These are phyloP conservation scores for Phainopepla nitens DNA, from an alignment of 2,113 vertebrate species.

Conservation along the genomic window DNA sequence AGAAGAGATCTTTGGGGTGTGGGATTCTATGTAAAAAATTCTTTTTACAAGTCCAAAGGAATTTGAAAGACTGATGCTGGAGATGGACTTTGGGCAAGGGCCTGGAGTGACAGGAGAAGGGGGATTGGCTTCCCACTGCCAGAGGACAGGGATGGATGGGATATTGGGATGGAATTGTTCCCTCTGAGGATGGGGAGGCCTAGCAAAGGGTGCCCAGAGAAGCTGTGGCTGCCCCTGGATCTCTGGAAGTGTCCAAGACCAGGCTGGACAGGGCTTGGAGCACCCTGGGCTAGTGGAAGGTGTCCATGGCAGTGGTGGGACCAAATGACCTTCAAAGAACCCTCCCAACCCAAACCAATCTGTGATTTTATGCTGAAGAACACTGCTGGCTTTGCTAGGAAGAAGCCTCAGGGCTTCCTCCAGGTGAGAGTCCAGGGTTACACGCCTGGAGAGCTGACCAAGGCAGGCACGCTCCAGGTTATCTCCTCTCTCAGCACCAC, in stretches of 20 bases:
- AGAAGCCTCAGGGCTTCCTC: neutral
- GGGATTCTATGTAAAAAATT: neutral
- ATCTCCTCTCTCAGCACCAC: neutral
- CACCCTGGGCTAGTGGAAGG: accelerated
- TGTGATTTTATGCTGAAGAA: neutral
- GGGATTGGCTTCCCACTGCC: neutral
- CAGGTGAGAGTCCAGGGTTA: neutral
- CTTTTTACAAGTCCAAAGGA: neutral
- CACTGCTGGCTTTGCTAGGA: neutral
- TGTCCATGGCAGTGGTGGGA: neutral
- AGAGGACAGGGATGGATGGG: accelerated
- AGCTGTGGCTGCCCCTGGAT: neutral
- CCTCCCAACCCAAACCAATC: neutral
- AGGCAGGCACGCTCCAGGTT: neutral
- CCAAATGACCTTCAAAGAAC: neutral
- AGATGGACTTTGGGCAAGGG: neutral
- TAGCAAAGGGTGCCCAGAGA: neutral
- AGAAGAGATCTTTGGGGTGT: neutral
- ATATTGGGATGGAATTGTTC: neutral
- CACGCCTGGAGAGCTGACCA: neutral
- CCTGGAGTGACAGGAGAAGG: accelerated
- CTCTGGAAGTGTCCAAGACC: neutral
- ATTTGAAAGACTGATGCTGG: neutral
- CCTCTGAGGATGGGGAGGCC: accelerated
- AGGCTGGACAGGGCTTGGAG: accelerated